These are phyloP conservation scores for Tipula unca DNA, from an alignment of 2,888 invertebrate species.

Conservation along the genomic window DNA sequence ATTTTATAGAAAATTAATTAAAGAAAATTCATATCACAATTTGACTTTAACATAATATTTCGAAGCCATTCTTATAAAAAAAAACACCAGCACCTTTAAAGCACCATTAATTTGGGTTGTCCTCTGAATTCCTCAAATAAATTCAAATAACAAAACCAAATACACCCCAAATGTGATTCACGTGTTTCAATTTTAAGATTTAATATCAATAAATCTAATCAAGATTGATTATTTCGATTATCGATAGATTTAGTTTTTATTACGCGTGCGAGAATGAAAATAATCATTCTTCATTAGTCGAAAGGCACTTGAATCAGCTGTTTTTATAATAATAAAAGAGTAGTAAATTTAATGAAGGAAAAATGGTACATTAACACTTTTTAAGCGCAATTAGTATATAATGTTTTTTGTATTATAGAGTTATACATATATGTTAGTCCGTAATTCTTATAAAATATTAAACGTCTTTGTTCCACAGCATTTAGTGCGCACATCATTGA, in stretches of 20 bases:
- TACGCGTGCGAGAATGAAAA: not conserved
- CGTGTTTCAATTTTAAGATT: not conserved
- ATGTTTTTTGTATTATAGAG: not conserved
- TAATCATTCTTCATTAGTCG: slow-evolving; percentile 14
- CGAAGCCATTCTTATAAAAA: not conserved
- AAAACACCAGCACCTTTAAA: not conserved
- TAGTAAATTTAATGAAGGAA: not conserved
- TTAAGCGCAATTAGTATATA: slow-evolving; percentile 8
- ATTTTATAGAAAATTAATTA: not conserved
- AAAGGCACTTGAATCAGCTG: not conserved
- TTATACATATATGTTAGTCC: not conserved
- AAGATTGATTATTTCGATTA: not conserved
- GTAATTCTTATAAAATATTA: not conserved
- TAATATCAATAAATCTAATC: not conserved
- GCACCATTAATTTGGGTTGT: not conserved
- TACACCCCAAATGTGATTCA: not conserved
- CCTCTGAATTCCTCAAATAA: not conserved
- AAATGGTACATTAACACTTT: slow-evolving; percentile 4
- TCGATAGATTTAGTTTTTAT: not conserved
- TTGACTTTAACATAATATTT: not conserved
- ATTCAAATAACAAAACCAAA: not conserved
- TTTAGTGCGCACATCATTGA: not conserved
- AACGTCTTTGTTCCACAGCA: not conserved
- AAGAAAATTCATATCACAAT: not conserved
- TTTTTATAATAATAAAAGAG: not conserved